Evolutionary conservation across 2,888 invertebrate genomes (phyloP).

Genomic region (Suillia variegata): DNA sequence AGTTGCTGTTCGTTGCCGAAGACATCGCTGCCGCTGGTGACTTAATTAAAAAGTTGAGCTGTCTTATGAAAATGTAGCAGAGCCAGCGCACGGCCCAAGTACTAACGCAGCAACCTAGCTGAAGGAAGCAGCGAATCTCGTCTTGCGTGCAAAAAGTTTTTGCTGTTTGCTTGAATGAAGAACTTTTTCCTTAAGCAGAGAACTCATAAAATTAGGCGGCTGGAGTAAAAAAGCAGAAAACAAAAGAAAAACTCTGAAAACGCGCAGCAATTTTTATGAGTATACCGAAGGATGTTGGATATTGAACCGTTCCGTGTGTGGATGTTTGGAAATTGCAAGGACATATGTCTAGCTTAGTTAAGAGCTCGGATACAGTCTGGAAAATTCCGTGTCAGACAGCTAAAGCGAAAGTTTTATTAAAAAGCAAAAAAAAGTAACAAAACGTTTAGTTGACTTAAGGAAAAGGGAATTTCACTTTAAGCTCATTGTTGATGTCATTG

Average conservation of each 20-base stretch:
- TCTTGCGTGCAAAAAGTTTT: background rate
- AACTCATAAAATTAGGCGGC: slow-evolving; percentile 3
- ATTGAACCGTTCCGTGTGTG: background rate
- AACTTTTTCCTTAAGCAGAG: background rate
- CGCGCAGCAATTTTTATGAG: background rate
- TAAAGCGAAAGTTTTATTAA: too few species aligned
- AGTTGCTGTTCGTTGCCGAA: too few species aligned
- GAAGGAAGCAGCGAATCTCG: background rate
- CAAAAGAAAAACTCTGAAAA: background rate
- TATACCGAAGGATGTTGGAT: background rate
- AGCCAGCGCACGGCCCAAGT: background rate
- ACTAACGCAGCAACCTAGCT: background rate
- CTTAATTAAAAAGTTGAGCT: slow-evolving; percentile 51
- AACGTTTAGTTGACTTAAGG: too few species aligned
- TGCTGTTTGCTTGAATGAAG: background rate
- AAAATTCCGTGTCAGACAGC: too few species aligned
- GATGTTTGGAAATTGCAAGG: too few species aligned
- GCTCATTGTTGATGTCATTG: too few species aligned
- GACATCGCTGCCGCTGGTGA: slow-evolving; percentile 37
- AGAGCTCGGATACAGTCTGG: too few species aligned
- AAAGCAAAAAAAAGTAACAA: too few species aligned
- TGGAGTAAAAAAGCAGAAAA: too few species aligned
- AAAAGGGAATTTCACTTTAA: too few species aligned
- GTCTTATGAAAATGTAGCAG: background rate
- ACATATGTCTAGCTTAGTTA: too few species aligned